Evolutionary conservation across 2,113 vertebrate genomes (phyloP).

Genomic region (Pterocles burchelli): DNA sequence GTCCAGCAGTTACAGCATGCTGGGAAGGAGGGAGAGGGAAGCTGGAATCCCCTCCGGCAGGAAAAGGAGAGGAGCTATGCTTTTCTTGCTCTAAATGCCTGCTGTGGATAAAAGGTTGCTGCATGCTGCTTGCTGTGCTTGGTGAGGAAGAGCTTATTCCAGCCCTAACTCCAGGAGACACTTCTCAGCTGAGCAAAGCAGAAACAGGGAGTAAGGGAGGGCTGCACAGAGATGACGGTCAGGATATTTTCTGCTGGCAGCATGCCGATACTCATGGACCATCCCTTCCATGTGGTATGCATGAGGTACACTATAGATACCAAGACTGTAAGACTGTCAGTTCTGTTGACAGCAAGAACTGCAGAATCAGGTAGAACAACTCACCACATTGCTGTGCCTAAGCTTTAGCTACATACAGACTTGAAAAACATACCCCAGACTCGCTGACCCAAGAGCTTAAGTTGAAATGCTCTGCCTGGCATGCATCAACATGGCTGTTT

Average conservation of each 20-base stretch:
- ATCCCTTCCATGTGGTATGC: neutral
- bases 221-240: neutral
- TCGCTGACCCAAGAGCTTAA: neutral
- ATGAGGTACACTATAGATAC: neutral
- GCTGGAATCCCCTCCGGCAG: neutral
- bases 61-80: neutral
- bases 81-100: neutral
- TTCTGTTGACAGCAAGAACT: neutral
- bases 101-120: neutral
- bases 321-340: neutral
- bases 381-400: neutral
- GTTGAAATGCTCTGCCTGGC: constrained; percentile 4
- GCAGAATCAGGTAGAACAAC: neutral
- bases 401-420: neutral
- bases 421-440: constrained; percentile 1
- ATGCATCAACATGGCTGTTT: neutral
- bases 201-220: neutral
- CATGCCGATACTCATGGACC: rapidly evolving
- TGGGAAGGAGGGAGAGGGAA: neutral
- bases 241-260: neutral
- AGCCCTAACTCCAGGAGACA: neutral
- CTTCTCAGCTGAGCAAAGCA: neutral
- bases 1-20: neutral
- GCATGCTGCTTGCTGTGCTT: rapidly evolving
- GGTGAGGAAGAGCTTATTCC: neutral